phyloP scores from a whole-genome alignment of 1,140 invertebrate genomes.

The Leptopilina clavipes region DNA sequence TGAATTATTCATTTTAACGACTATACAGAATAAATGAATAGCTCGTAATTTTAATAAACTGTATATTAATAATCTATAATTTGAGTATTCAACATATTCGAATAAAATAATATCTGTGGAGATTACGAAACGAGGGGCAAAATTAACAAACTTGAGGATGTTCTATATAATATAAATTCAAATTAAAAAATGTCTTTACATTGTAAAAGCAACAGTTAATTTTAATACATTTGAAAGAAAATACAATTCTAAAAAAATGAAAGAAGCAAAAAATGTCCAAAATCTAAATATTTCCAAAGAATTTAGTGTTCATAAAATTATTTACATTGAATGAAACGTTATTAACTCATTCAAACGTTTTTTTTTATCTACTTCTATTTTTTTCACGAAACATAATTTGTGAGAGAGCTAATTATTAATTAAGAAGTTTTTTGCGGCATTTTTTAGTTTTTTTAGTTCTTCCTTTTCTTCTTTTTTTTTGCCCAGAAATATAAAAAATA shows the following conservation, averaged over 20 bases:
- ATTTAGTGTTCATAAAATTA: neutral
- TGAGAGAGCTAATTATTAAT: neutral
- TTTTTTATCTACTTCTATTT: neutral
- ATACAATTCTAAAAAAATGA: neutral
- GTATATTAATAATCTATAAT: neutral
- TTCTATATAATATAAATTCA: no score
- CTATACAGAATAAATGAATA: neutral
- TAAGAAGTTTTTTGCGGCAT: neutral
- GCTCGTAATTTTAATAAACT: conserved; percentile 5
- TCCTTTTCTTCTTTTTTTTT: neutral
- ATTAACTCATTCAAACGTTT: neutral
- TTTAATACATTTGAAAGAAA: no score
- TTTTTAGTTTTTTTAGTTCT: no score
- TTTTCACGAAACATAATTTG: neutral
- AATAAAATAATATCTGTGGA: neutral
- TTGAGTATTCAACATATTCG: neutral
- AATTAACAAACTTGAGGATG: neutral
- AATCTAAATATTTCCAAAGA: neutral
- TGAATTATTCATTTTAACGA: neutral
- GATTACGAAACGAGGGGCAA: neutral
- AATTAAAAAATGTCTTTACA: no score
- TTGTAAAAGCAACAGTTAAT: no score
- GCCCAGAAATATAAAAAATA: conserved; percentile 9
- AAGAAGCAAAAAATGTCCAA: neutral
- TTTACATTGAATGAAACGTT: conserved; percentile 5